These are phyloP conservation scores for Bombyx mandarina DNA, from an alignment of 1,140 invertebrate genomes.

Conservation along the genomic window DNA sequence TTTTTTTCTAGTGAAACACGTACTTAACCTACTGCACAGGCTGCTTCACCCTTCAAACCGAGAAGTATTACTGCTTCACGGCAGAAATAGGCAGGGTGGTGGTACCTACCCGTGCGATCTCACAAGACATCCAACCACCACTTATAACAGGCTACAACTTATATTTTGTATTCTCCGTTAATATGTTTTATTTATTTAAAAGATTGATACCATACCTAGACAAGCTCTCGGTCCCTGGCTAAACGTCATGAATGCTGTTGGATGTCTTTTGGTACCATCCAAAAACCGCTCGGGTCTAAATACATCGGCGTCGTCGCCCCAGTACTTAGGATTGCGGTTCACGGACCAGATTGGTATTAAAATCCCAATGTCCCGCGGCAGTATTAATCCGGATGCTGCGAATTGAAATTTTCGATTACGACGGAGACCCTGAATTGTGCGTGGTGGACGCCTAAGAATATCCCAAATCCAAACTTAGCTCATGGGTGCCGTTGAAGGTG, in stretches of 20 bases:
- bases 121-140: too few relatives aligned
- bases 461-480: too few relatives aligned
- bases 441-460: too few relatives aligned
- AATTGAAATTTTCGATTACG: background rate
- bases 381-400: slow-evolving; percentile 11
- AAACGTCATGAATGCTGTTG: slow-evolving; percentile 16
- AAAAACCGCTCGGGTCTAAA: slow-evolving; percentile 18
- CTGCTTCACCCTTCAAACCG: too few relatives aligned
- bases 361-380: slow-evolving; percentile 8
- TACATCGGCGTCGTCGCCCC: slow-evolving; percentile 17
- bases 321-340: slow-evolving; percentile 15
- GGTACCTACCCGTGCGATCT: too few relatives aligned
- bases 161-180: too few relatives aligned
- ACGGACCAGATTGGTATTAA: slow-evolving; percentile 12
- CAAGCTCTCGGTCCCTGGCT: slow-evolving; percentile 15
- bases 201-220: slow-evolving; percentile 7
- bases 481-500: background rate
- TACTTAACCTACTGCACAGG: too few relatives aligned
- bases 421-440: too few relatives aligned
- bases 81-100: too few relatives aligned
- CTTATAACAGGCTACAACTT: too few relatives aligned
- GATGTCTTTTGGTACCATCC: slow-evolving; percentile 9
- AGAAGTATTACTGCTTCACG: too few relatives aligned
- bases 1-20: too few relatives aligned
- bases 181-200: background rate